Base-by-base conservation (phyloP, 2,888 invertebrate genomes). In the Schizotus pectinicornis region DNA sequence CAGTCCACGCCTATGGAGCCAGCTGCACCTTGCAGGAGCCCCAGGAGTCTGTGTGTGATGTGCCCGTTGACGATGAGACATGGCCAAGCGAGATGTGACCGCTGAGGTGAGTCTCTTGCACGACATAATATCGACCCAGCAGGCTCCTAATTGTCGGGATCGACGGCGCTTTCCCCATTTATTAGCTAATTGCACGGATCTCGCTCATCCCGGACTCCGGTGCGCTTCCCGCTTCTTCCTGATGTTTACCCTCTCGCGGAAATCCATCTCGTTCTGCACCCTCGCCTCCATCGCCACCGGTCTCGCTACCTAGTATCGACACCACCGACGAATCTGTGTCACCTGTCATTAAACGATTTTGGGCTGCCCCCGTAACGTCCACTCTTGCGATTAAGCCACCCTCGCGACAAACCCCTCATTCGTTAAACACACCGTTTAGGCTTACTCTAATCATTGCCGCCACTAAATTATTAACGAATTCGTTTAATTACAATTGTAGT, bases 1-100 rank as follows among this genome's bases (percentile, higher is more conserved):
- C 79, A 79, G 79, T 79, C 79, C 77, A 79, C 79, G 79, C 79
- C 79, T 79, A 78, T 78, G 77, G 78, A 77, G 74, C 76, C 76
- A 76, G 76, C 76, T 76, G 77, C 76, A 76, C 72, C 76, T 72
- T 73, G 75, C 73, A 69, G 71, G 64, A 73, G 68, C 74, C 70
- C 77, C 71, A 74, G 75, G 75, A 74, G 74, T 68, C 70, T 73
- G 74, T 72, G 74, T 74, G 75, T 73, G 73, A 73, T 73, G 74
- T 74, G 72, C 68, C 67, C 71, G 62, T 61, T 65, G 70, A 75
- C 70, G 70, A 74, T 74, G 74, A 70, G 71, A 70, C 71, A 74
- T 76, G 77, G 74, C 69, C 68, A 65, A 67, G 68, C 68, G 71
- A 70, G 58, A 69, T 72, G 70, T 72, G 63, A 69, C 59, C 68